Percentiles rank a stretch among this genome's conserved stretches.
phyloP scores from a whole-genome alignment of 2,113 vertebrate species.

The Vidua chalybeata region DNA sequence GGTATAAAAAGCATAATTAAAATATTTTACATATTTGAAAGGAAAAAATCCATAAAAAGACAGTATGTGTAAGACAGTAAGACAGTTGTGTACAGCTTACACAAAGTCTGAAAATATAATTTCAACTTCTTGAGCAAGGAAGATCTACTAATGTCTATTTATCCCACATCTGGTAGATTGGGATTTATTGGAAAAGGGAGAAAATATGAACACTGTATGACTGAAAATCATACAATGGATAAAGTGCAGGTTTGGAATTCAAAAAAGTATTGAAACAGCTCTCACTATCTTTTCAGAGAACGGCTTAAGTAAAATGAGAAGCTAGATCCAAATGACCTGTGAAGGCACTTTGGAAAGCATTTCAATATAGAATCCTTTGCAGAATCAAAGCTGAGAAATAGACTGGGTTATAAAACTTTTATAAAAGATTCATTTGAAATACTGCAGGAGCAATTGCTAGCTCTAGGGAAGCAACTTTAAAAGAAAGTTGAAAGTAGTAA shows the following conservation, averaged over 20 bases:
- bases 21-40: background rate
- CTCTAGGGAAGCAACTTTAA: conserved; percentile 48
- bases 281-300: background rate
- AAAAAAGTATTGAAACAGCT: background rate
- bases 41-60: background rate
- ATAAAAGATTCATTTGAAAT: conserved; percentile 40
- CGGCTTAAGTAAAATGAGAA: background rate
- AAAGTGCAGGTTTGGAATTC: background rate
- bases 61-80: too few species aligned
- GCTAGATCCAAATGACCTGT: conserved; percentile 32
- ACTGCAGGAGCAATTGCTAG: background rate
- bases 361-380: conserved; percentile 18
- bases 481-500: conserved; percentile 53
- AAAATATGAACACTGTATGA: background rate
- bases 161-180: background rate
- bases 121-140: background rate
- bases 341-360: conserved; percentile 14
- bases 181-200: background rate
- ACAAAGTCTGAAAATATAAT: background rate
- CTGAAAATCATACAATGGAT: background rate
- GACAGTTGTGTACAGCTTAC: background rate
- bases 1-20: background rate
- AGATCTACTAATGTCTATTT: background rate
- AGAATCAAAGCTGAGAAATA: conserved; percentile 37
- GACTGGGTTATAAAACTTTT: conserved; percentile 42